These are phyloP conservation scores for Bombus sylvicola DNA, from an alignment of 1,140 invertebrate species.

Conservation along the genomic window DNA sequence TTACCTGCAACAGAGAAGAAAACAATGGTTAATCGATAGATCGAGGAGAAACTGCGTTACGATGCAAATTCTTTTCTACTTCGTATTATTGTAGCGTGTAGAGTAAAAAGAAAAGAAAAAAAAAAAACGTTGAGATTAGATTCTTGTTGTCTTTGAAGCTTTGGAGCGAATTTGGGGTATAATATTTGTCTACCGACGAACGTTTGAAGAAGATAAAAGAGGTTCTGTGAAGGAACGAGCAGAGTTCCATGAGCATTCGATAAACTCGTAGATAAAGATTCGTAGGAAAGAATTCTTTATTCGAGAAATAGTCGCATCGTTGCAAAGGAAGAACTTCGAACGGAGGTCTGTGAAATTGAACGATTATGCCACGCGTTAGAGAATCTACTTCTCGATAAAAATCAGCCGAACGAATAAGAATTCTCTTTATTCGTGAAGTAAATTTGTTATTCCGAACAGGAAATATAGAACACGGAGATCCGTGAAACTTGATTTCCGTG, in stretches of 20 bases:
- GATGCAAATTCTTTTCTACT: slow-evolving; percentile 9
- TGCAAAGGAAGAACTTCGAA: background rate
- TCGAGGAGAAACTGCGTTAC: background rate
- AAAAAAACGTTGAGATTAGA: background rate
- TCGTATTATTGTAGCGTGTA: background rate
- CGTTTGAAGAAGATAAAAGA: background rate
- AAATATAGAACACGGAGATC: background rate
- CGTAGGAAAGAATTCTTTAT: background rate
- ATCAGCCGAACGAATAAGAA: background rate
- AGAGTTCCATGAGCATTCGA: background rate
- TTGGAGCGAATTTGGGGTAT: background rate
- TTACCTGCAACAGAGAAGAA: slow-evolving; percentile 41
- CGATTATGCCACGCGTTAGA: fast-evolving
- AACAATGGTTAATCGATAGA: slow-evolving; percentile 30
- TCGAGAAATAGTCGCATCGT: background rate
- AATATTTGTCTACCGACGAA: background rate
- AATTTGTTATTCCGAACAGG: background rate
- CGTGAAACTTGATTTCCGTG: background rate
- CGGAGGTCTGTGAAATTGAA: background rate
- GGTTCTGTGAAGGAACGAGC: background rate
- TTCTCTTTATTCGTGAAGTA: background rate
- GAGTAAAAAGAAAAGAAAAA: fast-evolving
- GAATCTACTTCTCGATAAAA: background rate
- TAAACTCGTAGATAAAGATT: background rate
- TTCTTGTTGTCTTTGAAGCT: background rate